These are phyloP conservation scores for Serripes groenlandicus DNA, from an alignment of 2,888 invertebrate species.

Conservation along the genomic window DNA sequence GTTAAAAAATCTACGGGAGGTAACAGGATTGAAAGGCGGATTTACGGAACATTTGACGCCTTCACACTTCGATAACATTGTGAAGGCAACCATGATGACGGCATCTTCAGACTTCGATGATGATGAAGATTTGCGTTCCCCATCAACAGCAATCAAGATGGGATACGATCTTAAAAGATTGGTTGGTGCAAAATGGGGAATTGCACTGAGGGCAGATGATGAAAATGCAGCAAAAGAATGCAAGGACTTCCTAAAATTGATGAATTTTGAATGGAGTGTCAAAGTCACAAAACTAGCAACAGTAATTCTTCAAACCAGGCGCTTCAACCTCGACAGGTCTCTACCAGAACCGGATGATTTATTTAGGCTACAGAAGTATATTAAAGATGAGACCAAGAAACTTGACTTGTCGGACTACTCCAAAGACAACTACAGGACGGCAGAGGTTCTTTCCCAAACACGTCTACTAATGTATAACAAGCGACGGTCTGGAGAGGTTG, in stretches of 20 bases:
- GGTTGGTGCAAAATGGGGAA: slow-evolving; percentile 18
- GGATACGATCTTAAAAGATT: slow-evolving; percentile 60
- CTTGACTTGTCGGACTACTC: neutral
- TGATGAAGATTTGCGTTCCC: slow-evolving; percentile 53
- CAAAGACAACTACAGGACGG: slow-evolving; percentile 17
- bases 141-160: slow-evolving; percentile 58
- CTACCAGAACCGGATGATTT: slow-evolving; percentile 26
- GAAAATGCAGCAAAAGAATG: neutral
- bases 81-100: slow-evolving; percentile 42
- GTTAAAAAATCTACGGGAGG: slow-evolving; percentile 1
- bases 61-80: slow-evolving; percentile 44
- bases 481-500: slow-evolving; percentile 20
- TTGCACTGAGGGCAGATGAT: neutral
- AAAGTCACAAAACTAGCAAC: slow-evolving; percentile 37
- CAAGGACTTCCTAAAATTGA: slow-evolving; percentile 1
- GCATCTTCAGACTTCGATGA: slow-evolving; percentile 56
- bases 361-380: slow-evolving; percentile 18
- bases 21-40: neutral
- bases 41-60: slow-evolving; percentile 29
- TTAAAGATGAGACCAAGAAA: slow-evolving; percentile 11
- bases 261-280: slow-evolving; percentile 40
- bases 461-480: slow-evolving; percentile 62
- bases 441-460: slow-evolving; percentile 27
- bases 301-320: slow-evolving; percentile 13
- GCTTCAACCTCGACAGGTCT: neutral